Conservation (phyloP, 2,113 vertebrate species). For the Oxyura jamaicensis region DNA sequence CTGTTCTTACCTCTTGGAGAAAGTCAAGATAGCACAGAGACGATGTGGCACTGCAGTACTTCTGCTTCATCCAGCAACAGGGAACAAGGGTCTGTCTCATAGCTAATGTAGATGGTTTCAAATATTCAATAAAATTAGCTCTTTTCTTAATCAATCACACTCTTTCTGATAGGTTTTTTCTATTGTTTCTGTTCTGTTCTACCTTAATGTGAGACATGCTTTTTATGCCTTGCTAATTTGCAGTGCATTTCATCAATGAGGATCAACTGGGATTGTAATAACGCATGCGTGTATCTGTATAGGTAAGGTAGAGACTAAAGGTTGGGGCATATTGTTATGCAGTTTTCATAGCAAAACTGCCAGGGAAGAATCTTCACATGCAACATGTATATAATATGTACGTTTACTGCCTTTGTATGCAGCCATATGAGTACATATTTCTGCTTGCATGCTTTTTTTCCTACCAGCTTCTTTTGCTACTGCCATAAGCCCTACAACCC, state of each 20-base stretch:
- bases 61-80: neutral
- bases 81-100: neutral
- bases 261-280: neutral
- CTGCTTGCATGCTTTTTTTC: neutral
- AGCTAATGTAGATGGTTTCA: neutral
- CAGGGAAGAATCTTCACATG: neutral
- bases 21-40: neutral
- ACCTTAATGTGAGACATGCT: neutral
- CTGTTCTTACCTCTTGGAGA: neutral
- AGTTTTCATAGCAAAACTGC: neutral
- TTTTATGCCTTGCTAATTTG: neutral
- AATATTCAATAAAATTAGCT: neutral
- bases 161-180: neutral
- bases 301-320: neutral
- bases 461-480: neutral
- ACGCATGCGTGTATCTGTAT: accelerated
- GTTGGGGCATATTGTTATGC: neutral
- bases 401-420: neutral
- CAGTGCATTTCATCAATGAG: neutral
- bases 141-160: neutral
- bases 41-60: neutral
- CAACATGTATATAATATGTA: neutral
- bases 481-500: neutral
- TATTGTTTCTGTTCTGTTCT: neutral
- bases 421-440: neutral